Base-by-base conservation (phyloP, 2,113 vertebrate species). In the Silurus meridionalis region DNA sequence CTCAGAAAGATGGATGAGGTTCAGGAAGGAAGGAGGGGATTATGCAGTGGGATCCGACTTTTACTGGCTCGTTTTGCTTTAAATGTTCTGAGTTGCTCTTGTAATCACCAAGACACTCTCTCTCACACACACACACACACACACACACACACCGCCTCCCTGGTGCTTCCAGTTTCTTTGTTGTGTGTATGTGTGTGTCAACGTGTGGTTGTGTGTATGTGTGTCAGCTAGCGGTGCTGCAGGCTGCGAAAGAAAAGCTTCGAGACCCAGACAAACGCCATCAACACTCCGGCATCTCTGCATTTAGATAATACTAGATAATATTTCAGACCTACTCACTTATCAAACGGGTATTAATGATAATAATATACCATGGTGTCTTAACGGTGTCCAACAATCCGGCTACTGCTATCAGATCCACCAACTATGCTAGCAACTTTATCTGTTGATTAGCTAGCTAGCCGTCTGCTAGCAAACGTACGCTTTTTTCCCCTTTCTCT, bases 131-230 rank as follows among this genome's bases (percentile, higher is more conserved):
- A 9, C 71, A 10, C 78, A 5, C 55, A 13, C 37, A 25, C 52
- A 55, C 28, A 37, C 28, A 37, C 28, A 37, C 28, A 37, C 61
- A 48, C 63, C 46, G 28, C 37, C 84, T 46, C 48, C n/a, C 9
- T 8, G 5, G 21, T 0, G 8, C 86, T 87, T 81, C 83, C 63
- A 23, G 37, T 9, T 90, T 85, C 94, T 95, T 94, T 94, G 94
- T 94, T 93, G 90, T 84, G 28, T 19, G 28, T 25, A 10, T 52
- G 74, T 17, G 55, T 58, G 50, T 13, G 23, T 77, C 50, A 55
- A n/a, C 58, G 21, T 77, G 5, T 46, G 37, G 2, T 2, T n/a
- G 61, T 9, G 63, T 58, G 66, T 37, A 25, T 37, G 66, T 37
- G 66, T 69, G 63, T 66, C 4, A 75, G 53, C 52, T 53, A 55